Evolutionary conservation across 2,113 vertebrate species (phyloP).

Genomic region (Edolisoma coerulescens): DNA sequence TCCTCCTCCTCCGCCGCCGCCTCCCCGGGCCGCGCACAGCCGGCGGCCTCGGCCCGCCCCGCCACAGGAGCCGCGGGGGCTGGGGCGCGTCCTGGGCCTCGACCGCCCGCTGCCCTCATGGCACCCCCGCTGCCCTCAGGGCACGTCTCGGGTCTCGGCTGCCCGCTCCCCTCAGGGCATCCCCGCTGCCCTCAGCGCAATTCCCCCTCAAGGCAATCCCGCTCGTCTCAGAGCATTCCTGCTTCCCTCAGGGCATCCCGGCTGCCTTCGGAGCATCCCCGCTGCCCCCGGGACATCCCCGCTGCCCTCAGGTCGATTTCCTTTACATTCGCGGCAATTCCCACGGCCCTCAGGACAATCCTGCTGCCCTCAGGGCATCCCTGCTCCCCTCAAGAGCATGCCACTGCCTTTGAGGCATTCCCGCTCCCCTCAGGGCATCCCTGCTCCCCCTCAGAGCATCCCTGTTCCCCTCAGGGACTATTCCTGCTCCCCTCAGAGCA

Average conservation of each 20-base stretch:
- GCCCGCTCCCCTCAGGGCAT: fast-evolving
- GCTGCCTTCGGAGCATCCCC: neutral
- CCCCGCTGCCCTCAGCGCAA: neutral
- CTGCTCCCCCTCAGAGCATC: neutral
- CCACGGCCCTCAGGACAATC: neutral
- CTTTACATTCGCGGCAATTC: neutral
- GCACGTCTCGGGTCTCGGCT: neutral
- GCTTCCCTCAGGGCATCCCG: fast-evolving
- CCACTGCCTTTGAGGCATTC: too few relatives aligned
- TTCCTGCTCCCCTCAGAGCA: too few relatives aligned
- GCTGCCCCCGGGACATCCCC: neutral
- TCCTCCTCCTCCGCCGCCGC: too few relatives aligned
- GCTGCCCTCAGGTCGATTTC: neutral
- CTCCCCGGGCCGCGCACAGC: neutral
- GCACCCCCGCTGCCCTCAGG: too few relatives aligned
- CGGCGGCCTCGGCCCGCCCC: neutral
- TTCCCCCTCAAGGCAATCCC: too few relatives aligned
- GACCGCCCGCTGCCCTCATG: neutral
- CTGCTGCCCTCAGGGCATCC: neutral
- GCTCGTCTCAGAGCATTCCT: neutral
- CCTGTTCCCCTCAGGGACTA: neutral
- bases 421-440: neutral
- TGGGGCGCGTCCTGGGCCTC: neutral
- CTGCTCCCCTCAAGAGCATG: neutral
- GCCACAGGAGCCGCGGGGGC: neutral